Evolutionary conservation across 1,140 invertebrate species (phyloP), one percentile per base, ranked within the genome.

Genomic region (Pseudobourletiella spinata): DNA sequence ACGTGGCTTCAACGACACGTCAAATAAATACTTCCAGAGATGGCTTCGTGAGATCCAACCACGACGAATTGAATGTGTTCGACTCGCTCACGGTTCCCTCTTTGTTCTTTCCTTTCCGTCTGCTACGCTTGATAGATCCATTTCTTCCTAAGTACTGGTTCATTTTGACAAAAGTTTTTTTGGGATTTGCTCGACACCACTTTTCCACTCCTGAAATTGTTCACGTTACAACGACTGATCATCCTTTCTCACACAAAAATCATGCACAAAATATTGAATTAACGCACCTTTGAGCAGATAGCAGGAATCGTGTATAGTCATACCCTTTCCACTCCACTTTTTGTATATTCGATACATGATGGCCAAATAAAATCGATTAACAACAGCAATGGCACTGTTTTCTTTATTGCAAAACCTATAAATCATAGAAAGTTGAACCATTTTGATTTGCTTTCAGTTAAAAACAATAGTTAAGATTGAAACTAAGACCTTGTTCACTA

Each of bases 251-350:
- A 14, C 28, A 18, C 3, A 15, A 42, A 26, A 4, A 54, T 16
- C 24, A 25, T 26, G 51, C 24, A 54, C 22, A 35, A 28, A 24
- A 39, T 1, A 1, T 26, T 43, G 39, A 42, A 39, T 15, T 48
- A 48, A 54, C 62, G 64, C 68, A 80, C 79, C 77, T 76, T 79
- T 78, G 11, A 81, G 69, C 32, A 81, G 74, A 72, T 70, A 77
- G 57, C 80, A 79, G 16, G 78, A 79, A 67, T 81, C 78, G 16
- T 72, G 68, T 26, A 81, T 79, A 6, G 79, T 80, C 67, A 78
- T 78, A 1, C 74, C 73, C 57, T 78, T 71, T 3, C 73, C 71
- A 67, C 76, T 77, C 80, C 79, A 81, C 14, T 75, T 72, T 44
- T 74, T 70, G 65, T 76, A 79, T 57, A 81, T 69, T 16, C 74